These are phyloP conservation scores for Periparus ater DNA, from an alignment of 2,797 vertebrate species.

Conservation along the genomic window DNA sequence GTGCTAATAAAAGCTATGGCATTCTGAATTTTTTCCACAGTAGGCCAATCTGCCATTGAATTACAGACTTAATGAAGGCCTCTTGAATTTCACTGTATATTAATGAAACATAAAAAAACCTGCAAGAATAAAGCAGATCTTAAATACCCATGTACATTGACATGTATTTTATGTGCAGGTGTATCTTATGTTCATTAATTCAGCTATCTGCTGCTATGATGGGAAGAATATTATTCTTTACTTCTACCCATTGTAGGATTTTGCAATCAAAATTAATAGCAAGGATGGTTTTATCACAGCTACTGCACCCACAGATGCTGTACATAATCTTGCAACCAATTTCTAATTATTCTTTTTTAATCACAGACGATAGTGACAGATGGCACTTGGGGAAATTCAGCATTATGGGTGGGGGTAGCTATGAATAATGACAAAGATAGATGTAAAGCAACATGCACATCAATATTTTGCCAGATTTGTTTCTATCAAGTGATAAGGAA, in stretches of 20 bases:
- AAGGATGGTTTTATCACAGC: neutral
- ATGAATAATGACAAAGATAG: conserved; percentile 51
- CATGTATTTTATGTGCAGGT: neutral
- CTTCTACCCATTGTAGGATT: neutral
- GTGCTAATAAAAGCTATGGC: neutral
- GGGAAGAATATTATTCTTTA: neutral
- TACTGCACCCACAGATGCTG: conserved; percentile 14
- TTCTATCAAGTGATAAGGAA: conserved; percentile 43
- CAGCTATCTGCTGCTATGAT: neutral
- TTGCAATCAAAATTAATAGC: neutral
- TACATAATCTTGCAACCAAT: conserved; percentile 27
- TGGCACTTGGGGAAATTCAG: conserved; percentile 46
- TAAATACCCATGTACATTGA: neutral
- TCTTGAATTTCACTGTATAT: neutral
- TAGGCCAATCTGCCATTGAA: neutral
- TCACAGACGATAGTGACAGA: conserved; percentile 47
- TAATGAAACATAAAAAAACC: neutral
- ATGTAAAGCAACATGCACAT: conserved; percentile 32
- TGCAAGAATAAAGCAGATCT: neutral
- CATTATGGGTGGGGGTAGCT: neutral
- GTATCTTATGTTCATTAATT: neutral
- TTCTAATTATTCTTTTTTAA: conserved; percentile 3
- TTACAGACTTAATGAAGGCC: neutral
- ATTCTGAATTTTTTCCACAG: neutral
- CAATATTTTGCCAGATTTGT: conserved; percentile 64